Evolutionary conservation across 1,140 invertebrate genomes (phyloP).

Genomic region (Lysiphlebus fabarum): DNA sequence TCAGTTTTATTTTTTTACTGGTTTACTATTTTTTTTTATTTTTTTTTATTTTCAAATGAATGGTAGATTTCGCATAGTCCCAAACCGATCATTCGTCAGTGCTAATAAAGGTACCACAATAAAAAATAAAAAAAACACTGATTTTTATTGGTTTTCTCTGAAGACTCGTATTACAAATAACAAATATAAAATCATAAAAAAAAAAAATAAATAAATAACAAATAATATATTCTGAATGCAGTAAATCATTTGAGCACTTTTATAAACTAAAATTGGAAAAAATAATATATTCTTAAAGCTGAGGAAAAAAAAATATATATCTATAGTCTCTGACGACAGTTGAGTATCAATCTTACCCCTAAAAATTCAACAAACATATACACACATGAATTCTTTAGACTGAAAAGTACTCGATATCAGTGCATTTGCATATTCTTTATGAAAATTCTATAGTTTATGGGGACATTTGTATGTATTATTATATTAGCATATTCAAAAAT

Average conservation of each 20-base stretch:
- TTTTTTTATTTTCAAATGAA: neutral
- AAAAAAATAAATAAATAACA: neutral
- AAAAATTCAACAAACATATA: neutral
- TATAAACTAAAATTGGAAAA: no score
- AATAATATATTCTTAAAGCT: neutral
- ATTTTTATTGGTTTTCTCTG: slow-evolving; percentile 18
- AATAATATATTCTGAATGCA: no score
- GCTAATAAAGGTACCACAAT: slow-evolving; percentile 21
- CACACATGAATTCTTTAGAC: neutral
- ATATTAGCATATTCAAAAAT: slow-evolving; percentile 56
- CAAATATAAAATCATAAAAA: neutral
- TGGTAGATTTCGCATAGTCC: slow-evolving; percentile 9
- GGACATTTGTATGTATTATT: slow-evolving; percentile 57
- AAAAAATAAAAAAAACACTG: slow-evolving; percentile 13
- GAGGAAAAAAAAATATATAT: no score
- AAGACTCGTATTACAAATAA: neutral
- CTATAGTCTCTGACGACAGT: slow-evolving; percentile 4
- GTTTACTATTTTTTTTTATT: neutral
- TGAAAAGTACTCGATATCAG: slow-evolving; percentile 47
- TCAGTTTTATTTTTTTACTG: slow-evolving; percentile 10
- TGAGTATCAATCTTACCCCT: slow-evolving; percentile 9
- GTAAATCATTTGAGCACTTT: no score
- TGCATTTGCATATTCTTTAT: slow-evolving; percentile 56
- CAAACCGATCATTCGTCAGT: slow-evolving; percentile 23
- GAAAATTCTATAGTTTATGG: slow-evolving; percentile 58